phyloP scores from a whole-genome alignment of 2,797 vertebrate species.

The Pantherophis vulpinus region DNA sequence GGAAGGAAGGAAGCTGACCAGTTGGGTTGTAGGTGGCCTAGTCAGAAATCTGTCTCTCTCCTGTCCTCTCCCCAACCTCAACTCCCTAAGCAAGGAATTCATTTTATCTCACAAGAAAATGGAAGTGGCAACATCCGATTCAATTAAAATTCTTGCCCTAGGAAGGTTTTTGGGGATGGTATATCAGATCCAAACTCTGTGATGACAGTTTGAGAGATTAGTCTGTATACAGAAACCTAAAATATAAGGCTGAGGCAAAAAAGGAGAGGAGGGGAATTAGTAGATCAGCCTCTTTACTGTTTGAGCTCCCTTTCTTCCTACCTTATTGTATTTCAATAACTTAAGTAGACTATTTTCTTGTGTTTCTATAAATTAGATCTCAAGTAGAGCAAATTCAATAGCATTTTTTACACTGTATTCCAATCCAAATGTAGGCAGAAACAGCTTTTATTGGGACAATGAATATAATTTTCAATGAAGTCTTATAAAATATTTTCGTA shows the following conservation, averaged over 20 bases:
- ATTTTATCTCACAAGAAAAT: slow-evolving; percentile 32
- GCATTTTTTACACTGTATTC: not conserved
- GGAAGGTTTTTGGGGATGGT: slow-evolving; percentile 28
- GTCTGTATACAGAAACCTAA: slow-evolving; percentile 48
- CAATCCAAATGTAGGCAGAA: not conserved
- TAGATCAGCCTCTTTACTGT: not conserved
- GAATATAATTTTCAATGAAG: not conserved
- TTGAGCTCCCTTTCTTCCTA: slow-evolving; percentile 3
- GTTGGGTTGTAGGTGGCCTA: not conserved
- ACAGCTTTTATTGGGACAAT: not conserved
- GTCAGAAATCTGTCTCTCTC: not conserved
- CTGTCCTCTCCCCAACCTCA: not conserved
- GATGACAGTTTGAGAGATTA: slow-evolving; percentile 66
- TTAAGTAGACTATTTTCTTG: not conserved
- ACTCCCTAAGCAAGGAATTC: not conserved
- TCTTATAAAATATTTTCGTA: not conserved
- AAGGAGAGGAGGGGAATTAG: slow-evolving; percentile 13
- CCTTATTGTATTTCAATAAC: not conserved
- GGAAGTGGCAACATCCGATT: slow-evolving; percentile 69
- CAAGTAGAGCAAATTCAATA: not conserved
- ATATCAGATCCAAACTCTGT: slow-evolving; percentile 40
- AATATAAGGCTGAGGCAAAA: slow-evolving; percentile 50
- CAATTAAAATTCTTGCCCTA: slow-evolving; percentile 66
- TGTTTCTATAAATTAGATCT: not conserved
- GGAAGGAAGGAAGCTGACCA: not conserved